These are phyloP conservation scores for Melanostoma mellinum DNA, from an alignment of 2,888 invertebrate genomes.

Conservation along the genomic window DNA sequence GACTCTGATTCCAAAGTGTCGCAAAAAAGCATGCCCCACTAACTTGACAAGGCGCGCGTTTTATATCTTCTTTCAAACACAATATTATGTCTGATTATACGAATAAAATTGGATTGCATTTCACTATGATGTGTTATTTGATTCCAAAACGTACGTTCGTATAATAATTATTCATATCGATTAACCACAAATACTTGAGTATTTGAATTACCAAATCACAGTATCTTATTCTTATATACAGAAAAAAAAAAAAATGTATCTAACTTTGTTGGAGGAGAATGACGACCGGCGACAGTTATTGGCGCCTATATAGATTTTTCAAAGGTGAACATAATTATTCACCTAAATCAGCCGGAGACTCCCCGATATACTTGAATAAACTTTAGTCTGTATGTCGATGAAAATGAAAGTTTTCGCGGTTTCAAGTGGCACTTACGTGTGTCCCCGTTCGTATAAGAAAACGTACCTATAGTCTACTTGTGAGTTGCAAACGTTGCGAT, in stretches of 20 bases:
- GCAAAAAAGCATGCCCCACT: neutral
- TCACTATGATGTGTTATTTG: constrained; percentile 56
- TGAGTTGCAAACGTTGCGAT: neutral
- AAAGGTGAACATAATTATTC: constrained; percentile 5
- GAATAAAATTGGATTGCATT: constrained; percentile 35
- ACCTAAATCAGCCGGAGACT: constrained; percentile 2
- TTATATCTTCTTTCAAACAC: constrained; percentile 21
- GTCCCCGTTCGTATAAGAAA: constrained; percentile 41
- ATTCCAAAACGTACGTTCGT: constrained; percentile 41
- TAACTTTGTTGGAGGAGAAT: constrained; percentile 11
- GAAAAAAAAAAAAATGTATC: constrained; percentile 21
- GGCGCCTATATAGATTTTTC: constrained; percentile 13
- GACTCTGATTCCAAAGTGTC: constrained; percentile 5
- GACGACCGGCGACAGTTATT: constrained; percentile 24
- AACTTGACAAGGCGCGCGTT: constrained; percentile 1
- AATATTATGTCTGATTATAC: neutral
- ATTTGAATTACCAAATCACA: constrained; percentile 56
- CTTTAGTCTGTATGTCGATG: constrained; percentile 25
- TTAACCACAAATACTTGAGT: constrained; percentile 52
- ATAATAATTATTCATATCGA: constrained; percentile 27
- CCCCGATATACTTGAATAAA: constrained; percentile 22
- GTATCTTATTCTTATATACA: constrained; percentile 42
- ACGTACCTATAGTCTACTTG: constrained; percentile 16
- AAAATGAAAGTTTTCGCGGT: constrained; percentile 64
- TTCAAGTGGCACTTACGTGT: constrained; percentile 35